These are phyloP conservation scores for Thripadectes ignobilis DNA, from an alignment of 2,797 vertebrate genomes.

Conservation along the genomic window DNA sequence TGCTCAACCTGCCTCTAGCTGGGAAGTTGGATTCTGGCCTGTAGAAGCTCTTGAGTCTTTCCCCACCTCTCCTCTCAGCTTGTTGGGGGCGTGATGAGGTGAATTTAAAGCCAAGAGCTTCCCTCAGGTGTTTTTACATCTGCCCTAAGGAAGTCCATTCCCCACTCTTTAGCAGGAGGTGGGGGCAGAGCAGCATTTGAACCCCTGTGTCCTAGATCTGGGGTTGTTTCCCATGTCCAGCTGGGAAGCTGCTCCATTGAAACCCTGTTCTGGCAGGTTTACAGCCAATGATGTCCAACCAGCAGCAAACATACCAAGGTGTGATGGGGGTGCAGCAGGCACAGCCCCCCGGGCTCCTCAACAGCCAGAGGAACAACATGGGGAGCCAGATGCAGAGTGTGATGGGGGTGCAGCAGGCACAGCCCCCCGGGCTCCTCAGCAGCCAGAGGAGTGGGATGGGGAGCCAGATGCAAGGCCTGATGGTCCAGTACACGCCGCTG, in stretches of 20 bases:
- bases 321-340: constrained; percentile 94
- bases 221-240: background rate
- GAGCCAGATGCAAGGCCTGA: constrained; percentile 93
- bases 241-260: background rate
- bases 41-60: background rate
- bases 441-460: constrained; percentile 88
- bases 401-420: constrained; percentile 93
- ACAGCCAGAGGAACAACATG: constrained; percentile 86
- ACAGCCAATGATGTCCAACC: constrained; percentile 93
- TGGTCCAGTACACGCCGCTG: constrained; percentile 97
- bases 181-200: background rate
- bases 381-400: constrained; percentile 93
- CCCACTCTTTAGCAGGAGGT: background rate
- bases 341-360: constrained; percentile 89
- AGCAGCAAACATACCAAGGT: constrained; percentile 95
- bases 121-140: background rate
- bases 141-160: background rate
- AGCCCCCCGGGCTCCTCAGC: constrained; percentile 88
- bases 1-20: background rate
- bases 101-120: background rate
- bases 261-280: constrained; percentile 80
- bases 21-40: background rate
- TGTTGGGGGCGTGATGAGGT: background rate
- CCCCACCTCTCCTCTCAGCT: background rate
- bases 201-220: too few species aligned